Evolutionary conservation across 2,113 vertebrate species (phyloP).

Genomic region (Hippolais icterina): DNA sequence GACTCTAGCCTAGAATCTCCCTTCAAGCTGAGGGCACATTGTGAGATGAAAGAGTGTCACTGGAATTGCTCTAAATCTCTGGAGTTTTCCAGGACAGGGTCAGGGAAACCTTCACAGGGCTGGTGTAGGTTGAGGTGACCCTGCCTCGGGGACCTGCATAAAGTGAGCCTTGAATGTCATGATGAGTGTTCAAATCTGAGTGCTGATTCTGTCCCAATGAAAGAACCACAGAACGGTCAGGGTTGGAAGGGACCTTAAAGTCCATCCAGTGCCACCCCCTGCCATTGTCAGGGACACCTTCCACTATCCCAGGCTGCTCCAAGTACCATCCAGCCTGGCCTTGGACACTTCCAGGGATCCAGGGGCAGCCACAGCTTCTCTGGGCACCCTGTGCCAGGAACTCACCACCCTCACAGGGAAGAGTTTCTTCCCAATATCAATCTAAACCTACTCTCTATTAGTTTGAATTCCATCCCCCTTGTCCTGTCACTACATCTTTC

Average conservation of each 20-base stretch:
- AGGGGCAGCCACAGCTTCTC: neutral
- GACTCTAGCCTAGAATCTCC: neutral
- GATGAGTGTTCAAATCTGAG: neutral
- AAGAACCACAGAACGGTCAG: neutral
- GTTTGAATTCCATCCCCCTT: neutral
- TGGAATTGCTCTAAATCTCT: neutral
- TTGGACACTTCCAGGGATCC: neutral
- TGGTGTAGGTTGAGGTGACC: neutral
- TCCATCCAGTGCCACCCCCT: rapidly evolving
- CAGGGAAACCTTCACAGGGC: neutral
- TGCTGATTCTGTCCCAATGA: neutral
- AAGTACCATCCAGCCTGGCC: rapidly evolving
- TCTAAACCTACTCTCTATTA: neutral
- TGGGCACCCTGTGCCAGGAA: neutral
- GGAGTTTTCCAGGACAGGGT: neutral
- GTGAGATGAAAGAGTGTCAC: neutral
- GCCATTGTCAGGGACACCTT: neutral
- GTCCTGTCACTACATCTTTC: neutral
- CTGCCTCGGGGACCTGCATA: neutral
- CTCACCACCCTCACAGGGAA: rapidly evolving
- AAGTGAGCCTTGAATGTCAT: neutral
- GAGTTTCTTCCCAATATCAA: neutral
- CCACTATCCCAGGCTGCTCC: rapidly evolving
- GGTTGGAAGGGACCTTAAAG: too few species aligned
- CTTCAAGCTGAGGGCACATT: rapidly evolving